Evolutionary conservation across 2,113 vertebrate species (phyloP).

Genomic region (Nettapus auritus): DNA sequence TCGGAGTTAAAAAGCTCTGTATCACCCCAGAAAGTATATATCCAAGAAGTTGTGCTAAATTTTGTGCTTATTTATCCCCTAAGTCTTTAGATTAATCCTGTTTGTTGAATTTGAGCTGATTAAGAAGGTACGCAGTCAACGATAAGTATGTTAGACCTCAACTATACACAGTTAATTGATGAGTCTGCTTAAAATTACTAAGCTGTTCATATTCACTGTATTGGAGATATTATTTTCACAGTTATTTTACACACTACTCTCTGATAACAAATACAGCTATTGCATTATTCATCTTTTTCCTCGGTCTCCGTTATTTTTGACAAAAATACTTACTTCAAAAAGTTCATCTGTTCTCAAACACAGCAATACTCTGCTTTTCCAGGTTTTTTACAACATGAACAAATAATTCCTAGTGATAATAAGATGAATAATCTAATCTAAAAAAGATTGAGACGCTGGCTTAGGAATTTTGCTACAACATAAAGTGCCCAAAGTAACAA

Average conservation of each 20-base stretch:
- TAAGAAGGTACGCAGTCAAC: background rate
- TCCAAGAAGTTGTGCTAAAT: background rate
- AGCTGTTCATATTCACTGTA: background rate
- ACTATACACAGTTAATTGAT: background rate
- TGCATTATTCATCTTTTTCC: background rate
- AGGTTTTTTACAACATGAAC: background rate
- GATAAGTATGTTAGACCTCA: background rate
- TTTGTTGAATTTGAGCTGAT: background rate
- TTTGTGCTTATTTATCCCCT: background rate
- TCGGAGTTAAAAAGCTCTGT: background rate
- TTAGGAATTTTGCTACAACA: background rate
- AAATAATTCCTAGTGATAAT: background rate
- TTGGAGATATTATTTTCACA: background rate
- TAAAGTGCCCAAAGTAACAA: background rate
- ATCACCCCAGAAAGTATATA: background rate
- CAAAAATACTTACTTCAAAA: background rate
- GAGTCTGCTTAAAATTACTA: background rate
- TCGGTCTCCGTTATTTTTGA: background rate
- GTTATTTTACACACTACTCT: background rate
- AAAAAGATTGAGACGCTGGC: background rate
- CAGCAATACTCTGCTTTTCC: background rate
- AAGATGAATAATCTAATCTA: background rate
- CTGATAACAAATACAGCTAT: background rate
- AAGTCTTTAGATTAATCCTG: background rate
- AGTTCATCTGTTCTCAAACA: background rate